Evolutionary conservation across 1,140 invertebrate species (phyloP).

Genomic region (Globodera rostochiensis): DNA sequence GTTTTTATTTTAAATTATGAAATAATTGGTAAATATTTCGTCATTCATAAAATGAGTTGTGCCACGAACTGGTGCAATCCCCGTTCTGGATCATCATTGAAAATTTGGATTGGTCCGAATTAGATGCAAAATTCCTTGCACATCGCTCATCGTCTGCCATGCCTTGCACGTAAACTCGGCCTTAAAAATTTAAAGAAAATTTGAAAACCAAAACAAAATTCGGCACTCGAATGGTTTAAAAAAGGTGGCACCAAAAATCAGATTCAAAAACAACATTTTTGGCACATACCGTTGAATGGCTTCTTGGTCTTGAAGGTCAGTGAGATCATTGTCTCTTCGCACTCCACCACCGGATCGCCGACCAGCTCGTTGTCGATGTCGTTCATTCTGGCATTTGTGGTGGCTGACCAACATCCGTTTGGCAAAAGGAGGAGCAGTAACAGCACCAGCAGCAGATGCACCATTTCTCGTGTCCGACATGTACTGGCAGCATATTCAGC

Average conservation of each 20-base stretch:
- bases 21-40: background rate
- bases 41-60: background rate
- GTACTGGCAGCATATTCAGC: background rate
- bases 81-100: conserved; percentile 62
- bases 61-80: conserved; percentile 56
- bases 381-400: background rate
- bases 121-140: conserved; percentile 59
- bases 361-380: conserved; percentile 58
- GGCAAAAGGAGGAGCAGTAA: background rate
- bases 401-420: background rate
- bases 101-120: conserved; percentile 59
- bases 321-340: conserved; percentile 56
- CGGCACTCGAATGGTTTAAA: too few species aligned
- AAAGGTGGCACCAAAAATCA: background rate
- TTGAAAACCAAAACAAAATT: too few species aligned
- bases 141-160: conserved; percentile 54
- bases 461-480: background rate
- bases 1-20: background rate
- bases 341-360: conserved; percentile 53
- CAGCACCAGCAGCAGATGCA: background rate
- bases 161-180: conserved; percentile 57
- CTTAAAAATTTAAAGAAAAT: background rate
- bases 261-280: background rate
- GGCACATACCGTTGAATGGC: conserved; percentile 50
- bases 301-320: conserved; percentile 64